Base-by-base conservation (phyloP, 23 tunicate genomes). In the Clavelina lepadiformis region DNA sequence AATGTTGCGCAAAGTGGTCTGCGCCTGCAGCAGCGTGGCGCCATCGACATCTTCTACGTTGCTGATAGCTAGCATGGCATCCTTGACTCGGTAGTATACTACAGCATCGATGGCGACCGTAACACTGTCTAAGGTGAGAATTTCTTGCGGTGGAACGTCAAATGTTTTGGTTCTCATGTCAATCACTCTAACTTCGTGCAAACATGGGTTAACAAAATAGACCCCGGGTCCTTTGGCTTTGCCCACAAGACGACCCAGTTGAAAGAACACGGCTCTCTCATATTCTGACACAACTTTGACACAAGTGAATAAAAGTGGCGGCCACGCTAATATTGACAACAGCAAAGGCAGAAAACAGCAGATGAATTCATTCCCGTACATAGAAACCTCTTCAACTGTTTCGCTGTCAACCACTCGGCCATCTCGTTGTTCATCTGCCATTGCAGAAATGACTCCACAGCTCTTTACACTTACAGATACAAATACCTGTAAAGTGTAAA, bases 131-230 rank as follows among this genome's bases (percentile, higher is more conserved):
- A 44, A 61, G 21, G 79, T 73, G 5, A 76, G 28, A 19, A 76
- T 68, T 67, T 76, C 82, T 33, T 76, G 82, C 0, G 82, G 82
- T 0, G 82, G 82, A 51, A 76, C 44, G 46, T 76, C 82, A 32
- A 76, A 76, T 5, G 75, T 49, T 35, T 51, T 67, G 1, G 68
- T 61, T 67, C 82, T 50, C 41, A 76, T 41, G 50, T 76, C 82
- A 5, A 76, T 63, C 11, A 29, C 18, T 7, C 28, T 33, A 44
- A 49, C 68, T 1, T 67, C 74, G 45, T 76, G 76, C 32, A 46
- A 67, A 37, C 82, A 76, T 4, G 82, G 82, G 5, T 67, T 51
- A 0, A 67, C 68, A n/a, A 76, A 76, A 60, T 67, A 76, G 15
- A 67, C 31, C 34, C 82, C 82, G 1, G 82, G 82, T 5, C 82